Conservation (phyloP, 2,113 vertebrate genomes). For the Ibidorhyncha struthersii region DNA sequence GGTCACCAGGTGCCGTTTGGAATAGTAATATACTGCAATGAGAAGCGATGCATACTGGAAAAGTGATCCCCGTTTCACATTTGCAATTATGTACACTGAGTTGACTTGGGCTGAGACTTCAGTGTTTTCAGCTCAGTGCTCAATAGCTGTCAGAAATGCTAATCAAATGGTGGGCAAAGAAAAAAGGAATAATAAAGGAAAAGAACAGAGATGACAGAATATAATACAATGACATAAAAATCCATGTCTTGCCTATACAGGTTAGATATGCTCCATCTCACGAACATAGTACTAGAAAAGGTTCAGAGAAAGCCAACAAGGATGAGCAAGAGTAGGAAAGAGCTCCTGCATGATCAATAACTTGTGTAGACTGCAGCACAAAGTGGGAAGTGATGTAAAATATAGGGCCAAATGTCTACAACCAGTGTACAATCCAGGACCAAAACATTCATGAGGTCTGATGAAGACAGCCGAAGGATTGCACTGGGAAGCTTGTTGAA, state of each 20-base stretch:
- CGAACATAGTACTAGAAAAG: background rate
- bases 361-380: background rate
- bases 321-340: background rate
- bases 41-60: background rate
- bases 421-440: background rate
- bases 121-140: background rate
- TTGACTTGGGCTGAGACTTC: background rate
- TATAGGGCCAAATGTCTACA: background rate
- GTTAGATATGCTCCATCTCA: background rate
- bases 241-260: background rate
- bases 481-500: background rate
- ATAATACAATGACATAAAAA: background rate
- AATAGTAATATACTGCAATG: too few relatives aligned
- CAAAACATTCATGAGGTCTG: background rate
- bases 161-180: background rate
- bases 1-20: rapidly evolving
- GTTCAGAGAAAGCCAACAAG: background rate
- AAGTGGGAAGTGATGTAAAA: background rate
- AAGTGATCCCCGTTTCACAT: background rate
- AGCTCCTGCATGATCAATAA: background rate
- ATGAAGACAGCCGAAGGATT: background rate
- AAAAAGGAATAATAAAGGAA: background rate
- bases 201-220: background rate
- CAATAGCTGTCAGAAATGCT: background rate
- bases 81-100: background rate